phyloP scores from a whole-genome alignment of 2,888 invertebrate species.

The Torymus aiolomorphi region DNA sequence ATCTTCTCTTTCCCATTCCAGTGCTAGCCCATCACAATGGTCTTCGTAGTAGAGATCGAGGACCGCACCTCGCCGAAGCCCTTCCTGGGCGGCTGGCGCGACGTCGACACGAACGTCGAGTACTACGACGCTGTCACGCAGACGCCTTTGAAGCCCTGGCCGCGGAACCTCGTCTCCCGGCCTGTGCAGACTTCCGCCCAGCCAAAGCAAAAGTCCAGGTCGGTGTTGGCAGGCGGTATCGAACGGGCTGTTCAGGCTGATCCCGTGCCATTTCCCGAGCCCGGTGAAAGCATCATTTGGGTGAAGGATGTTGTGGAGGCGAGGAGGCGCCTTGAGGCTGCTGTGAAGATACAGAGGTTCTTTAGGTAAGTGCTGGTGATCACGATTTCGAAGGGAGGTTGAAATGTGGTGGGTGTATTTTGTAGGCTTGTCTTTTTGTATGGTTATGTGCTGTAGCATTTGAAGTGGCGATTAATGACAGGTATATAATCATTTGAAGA shows the following conservation, averaged over 20 bases:
- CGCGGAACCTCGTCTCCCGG: background rate
- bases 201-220: background rate
- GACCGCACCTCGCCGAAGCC: slow-evolving; percentile 81
- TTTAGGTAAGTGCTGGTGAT: slow-evolving; percentile 64
- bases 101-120: slow-evolving; percentile 82
- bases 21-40: slow-evolving; percentile 57
- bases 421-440: too few relatives aligned
- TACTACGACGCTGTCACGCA: slow-evolving; percentile 91
- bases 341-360: slow-evolving; percentile 68
- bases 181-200: background rate
- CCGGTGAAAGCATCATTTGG: background rate
- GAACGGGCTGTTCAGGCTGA: slow-evolving; percentile 36
- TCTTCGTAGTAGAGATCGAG: slow-evolving; percentile 79
- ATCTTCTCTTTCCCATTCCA: background rate
- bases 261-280: slow-evolving; percentile 7
- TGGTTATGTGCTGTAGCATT: too few relatives aligned
- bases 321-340: slow-evolving; percentile 55
- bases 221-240: background rate
- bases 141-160: slow-evolving; percentile 76
- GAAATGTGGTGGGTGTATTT: too few relatives aligned
- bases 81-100: slow-evolving; percentile 87
- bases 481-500: too few relatives aligned
- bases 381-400: too few relatives aligned
- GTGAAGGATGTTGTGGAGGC: background rate
- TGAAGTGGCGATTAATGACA: too few relatives aligned